These are phyloP conservation scores for Gymnarchus niloticus DNA, from an alignment of 2,113 vertebrate genomes.

Conservation along the genomic window DNA sequence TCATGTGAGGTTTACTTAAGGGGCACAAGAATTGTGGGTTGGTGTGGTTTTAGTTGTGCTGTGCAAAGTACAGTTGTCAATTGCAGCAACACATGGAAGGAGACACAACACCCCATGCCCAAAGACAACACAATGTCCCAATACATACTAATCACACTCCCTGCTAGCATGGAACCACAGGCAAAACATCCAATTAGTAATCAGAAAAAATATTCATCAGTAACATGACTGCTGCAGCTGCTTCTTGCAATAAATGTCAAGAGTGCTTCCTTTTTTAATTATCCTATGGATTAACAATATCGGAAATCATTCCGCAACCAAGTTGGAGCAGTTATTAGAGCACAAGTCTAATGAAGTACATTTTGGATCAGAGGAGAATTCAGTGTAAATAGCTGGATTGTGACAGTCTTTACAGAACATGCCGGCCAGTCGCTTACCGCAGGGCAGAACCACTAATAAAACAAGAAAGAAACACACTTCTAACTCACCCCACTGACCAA, in stretches of 20 bases:
- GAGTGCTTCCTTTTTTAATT: slow-evolving; percentile 19
- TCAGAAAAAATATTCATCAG: slow-evolving; percentile 19
- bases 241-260: neutral
- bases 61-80: neutral
- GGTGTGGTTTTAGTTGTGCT: neutral
- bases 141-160: slow-evolving; percentile 7
- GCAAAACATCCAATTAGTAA: slow-evolving; percentile 9
- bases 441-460: neutral
- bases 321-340: slow-evolving; percentile 20
- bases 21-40: neutral
- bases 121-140: neutral
- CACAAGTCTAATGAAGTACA: neutral
- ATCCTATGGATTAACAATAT: slow-evolving; percentile 18
- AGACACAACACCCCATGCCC: neutral
- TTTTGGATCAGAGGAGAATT: neutral
- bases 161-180: neutral
- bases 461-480: neutral
- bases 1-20: neutral
- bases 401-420: neutral
- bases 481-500: neutral
- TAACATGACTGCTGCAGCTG: slow-evolving; percentile 1
- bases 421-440: neutral
- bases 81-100: neutral
- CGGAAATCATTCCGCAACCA: slow-evolving; percentile 20
- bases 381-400: neutral